Percentiles rank a stretch among this genome's conserved stretches.
These are phyloP conservation scores for Bubo scandiacus DNA, from an alignment of 2,113 vertebrate genomes.

Conservation along the genomic window DNA sequence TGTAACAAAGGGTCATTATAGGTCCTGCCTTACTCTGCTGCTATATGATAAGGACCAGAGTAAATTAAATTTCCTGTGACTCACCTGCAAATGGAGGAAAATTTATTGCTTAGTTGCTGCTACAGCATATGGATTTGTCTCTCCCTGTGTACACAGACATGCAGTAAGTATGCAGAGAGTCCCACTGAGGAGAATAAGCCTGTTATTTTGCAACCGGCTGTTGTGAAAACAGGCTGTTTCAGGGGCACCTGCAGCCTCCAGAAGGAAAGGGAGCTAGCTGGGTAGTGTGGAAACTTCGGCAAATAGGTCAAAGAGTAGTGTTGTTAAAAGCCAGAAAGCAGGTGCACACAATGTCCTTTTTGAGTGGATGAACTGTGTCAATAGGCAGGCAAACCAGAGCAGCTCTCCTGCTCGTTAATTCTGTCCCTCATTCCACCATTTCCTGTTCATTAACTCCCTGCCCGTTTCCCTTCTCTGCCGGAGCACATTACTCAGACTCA, in stretches of 20 bases:
- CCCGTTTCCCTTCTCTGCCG: neutral
- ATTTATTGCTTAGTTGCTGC: neutral
- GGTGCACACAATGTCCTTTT: conserved; percentile 50
- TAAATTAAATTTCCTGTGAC: neutral
- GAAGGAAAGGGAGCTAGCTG: neutral
- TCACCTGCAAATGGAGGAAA: neutral
- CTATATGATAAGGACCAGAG: neutral
- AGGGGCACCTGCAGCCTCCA: neutral
- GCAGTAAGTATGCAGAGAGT: neutral
- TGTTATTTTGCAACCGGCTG: neutral
- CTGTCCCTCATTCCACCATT: neutral
- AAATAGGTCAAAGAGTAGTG: neutral
- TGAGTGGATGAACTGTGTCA: neutral
- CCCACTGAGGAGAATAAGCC: neutral
- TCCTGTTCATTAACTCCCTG: conserved; percentile 29
- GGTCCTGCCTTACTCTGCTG: neutral
- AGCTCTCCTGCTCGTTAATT: conserved; percentile 16
- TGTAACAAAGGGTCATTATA: neutral
- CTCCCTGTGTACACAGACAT: neutral
- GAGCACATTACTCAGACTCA: neutral
- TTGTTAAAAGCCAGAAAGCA: conserved; percentile 42
- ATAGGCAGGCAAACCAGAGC: neutral
- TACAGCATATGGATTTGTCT: neutral
- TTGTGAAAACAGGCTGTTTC: neutral
- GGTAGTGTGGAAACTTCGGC: neutral